Evolutionary conservation across 2,797 vertebrate genomes (phyloP), one percentile per base, ranked within the genome.

Genomic region (Amazona finschi): DNA sequence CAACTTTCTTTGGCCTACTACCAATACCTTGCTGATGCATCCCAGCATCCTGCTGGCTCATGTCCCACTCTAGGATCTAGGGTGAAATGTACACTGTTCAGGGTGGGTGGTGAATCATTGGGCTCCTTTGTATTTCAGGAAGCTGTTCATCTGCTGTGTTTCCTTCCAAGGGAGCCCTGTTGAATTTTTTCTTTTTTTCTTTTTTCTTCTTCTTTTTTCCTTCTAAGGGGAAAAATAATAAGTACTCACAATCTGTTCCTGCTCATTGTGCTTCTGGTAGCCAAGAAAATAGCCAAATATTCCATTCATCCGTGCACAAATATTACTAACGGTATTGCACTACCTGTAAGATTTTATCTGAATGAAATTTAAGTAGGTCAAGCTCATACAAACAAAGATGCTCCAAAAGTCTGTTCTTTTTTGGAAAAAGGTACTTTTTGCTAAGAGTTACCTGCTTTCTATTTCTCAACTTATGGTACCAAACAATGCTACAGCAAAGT

Each of bases 341-440:
- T 1, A 1, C 30, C 18, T 57, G 33, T 81, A 55, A 61, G 60
- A 61, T 49, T 89, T 74, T 38, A 75, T 64, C 46, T 85, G 57
- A 92, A 84, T 53, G 15, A 92, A 95, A 87, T 87, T 61, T 72
- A 73, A 77, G 46, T 67, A 47, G 15, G 36, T 93, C 65, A 76
- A 60, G 41, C 24, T 71, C 38, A 64, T 47, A 31, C 14, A 90
- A 91, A 78, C 52, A 62, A 89, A 64, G 5, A 36, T 18, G 30
- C 6, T 38, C 22, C 66, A 22, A n/a, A 74, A 61, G 6, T 46
- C 65, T 7, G 0, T 46, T 47, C 6, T 60, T 3, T 58, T 58
- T 85, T 89, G 49, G 33, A 74, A 80, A 36, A 8, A 41, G 28
- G 10, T 43, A 36, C 3, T 49, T 84, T 70, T 38, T 65, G 14